Conservation (phyloP, 1,140 invertebrate species). For the Drosophila lowei region DNA sequence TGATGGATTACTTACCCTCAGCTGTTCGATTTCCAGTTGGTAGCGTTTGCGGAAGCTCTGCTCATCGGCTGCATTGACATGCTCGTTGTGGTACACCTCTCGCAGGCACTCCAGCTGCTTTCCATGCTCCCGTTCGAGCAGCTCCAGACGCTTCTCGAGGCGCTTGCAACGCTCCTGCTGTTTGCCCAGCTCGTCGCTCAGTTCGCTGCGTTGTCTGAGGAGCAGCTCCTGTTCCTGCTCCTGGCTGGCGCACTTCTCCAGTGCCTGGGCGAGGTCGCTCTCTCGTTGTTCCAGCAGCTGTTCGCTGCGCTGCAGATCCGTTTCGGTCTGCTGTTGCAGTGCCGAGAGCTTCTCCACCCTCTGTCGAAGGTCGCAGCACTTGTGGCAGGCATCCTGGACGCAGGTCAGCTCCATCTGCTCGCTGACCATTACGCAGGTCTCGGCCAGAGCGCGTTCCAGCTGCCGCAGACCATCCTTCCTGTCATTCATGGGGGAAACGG, state of each 20-base stretch:
- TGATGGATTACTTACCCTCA: slow-evolving; percentile 85
- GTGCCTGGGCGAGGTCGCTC: slow-evolving; percentile 63
- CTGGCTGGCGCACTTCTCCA: slow-evolving; percentile 69
- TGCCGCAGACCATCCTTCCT: slow-evolving; percentile 85
- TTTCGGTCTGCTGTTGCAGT: slow-evolving; percentile 62
- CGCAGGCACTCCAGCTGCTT: slow-evolving; percentile 90
- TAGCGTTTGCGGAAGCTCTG: slow-evolving; percentile 90
- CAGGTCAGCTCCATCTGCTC: slow-evolving; percentile 75
- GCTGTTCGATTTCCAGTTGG: slow-evolving; percentile 93
- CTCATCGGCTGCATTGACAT: slow-evolving; percentile 83
- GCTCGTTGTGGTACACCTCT: slow-evolving; percentile 87
- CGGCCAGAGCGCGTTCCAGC: slow-evolving; percentile 85
- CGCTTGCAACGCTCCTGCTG: slow-evolving; percentile 87
- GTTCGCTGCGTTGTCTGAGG: slow-evolving; percentile 69
- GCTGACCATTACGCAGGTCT: slow-evolving; percentile 83
- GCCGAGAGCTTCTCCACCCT: slow-evolving; percentile 66
- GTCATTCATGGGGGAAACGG: slow-evolving; percentile 85
- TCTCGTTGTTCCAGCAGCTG: slow-evolving; percentile 73
- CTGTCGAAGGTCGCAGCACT: slow-evolving; percentile 82
- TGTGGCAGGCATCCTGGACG: slow-evolving; percentile 83
- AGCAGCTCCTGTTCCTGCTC: slow-evolving; percentile 72
- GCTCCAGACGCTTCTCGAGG: slow-evolving; percentile 87
- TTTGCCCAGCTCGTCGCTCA: slow-evolving; percentile 84
- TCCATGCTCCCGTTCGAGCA: slow-evolving; percentile 90
- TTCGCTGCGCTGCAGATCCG: slow-evolving; percentile 67